These are phyloP conservation scores for Amiota communis DNA, from an alignment of 2,888 invertebrate genomes.

Conservation along the genomic window DNA sequence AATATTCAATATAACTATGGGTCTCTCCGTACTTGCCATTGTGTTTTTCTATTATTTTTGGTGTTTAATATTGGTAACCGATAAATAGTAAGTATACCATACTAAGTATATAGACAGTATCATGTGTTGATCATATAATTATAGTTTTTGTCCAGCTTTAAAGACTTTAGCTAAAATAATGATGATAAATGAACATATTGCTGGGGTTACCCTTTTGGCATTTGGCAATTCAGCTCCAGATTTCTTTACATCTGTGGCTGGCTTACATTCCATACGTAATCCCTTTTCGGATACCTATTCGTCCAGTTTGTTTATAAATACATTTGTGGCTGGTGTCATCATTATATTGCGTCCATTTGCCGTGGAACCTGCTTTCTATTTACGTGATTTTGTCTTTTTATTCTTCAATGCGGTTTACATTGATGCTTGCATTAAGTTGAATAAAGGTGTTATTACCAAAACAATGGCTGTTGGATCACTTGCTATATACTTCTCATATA, in stretches of 20 bases:
- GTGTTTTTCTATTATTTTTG: slow-evolving; percentile 71
- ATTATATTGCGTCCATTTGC: slow-evolving; percentile 76
- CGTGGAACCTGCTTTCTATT: slow-evolving; percentile 46
- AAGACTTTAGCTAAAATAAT: slow-evolving; percentile 73
- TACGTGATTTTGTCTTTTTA: slow-evolving; percentile 50
- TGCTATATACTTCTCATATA: slow-evolving; percentile 28
- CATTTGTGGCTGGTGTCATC: slow-evolving; percentile 77
- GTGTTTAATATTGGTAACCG: not conserved
- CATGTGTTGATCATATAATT: not conserved
- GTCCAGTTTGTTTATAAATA: slow-evolving; percentile 78
- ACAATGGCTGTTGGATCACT: not conserved
- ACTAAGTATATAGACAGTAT: not conserved
- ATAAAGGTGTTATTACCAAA: not conserved
- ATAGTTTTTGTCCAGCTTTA: slow-evolving; percentile 75
- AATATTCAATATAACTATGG: slow-evolving; percentile 38
- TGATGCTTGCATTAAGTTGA: slow-evolving; percentile 33
- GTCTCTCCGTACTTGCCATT: slow-evolving; percentile 33
- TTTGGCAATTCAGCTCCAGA: slow-evolving; percentile 83
- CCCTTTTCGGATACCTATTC: slow-evolving; percentile 74
- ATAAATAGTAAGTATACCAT: not conserved
- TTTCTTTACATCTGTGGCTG: slow-evolving; percentile 77
- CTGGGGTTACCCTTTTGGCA: slow-evolving; percentile 81
- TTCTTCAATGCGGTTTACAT: slow-evolving; percentile 24
- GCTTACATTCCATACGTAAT: slow-evolving; percentile 69
- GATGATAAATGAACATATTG: slow-evolving; percentile 75